Conservation (phyloP, 2,888 invertebrate genomes). For the Drosophila helvetica region DNA sequence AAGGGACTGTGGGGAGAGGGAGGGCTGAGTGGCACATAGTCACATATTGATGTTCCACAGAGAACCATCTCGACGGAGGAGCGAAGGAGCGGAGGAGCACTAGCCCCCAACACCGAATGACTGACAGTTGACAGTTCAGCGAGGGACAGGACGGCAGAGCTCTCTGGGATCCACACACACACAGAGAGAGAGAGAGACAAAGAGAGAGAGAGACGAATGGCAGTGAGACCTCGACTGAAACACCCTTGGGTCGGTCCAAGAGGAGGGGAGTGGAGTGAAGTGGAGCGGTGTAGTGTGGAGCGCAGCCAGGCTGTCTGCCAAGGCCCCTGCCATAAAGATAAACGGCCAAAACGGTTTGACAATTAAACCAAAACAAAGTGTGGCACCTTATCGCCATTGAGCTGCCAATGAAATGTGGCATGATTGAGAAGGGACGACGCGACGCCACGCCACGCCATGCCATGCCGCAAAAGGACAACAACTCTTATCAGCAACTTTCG, state of each 20-base stretch:
- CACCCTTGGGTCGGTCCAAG: constrained; percentile 7
- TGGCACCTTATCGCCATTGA: constrained; percentile 57
- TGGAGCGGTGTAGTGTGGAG: background rate
- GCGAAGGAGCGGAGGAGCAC: constrained; percentile 16
- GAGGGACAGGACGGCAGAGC: constrained; percentile 36
- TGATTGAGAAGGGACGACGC: constrained; percentile 20
- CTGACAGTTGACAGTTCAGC: constrained; percentile 77
- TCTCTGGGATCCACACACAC: background rate
- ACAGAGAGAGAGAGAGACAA: background rate
- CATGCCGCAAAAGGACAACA: background rate
- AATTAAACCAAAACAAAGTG: constrained; percentile 67
- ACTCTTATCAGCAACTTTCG: constrained; percentile 46
- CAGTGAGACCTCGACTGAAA: background rate
- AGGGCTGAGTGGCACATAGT: constrained; percentile 45
- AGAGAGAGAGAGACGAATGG: background rate
- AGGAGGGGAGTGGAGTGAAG: background rate
- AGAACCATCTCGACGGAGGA: background rate
- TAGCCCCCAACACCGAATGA: constrained; percentile 53
- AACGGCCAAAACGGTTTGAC: constrained; percentile 64
- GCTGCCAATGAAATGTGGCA: constrained; percentile 48
- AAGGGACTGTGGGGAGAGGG: background rate
- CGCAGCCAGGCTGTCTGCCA: constrained; percentile 72
- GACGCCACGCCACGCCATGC: background rate
- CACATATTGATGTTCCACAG: constrained; percentile 67
- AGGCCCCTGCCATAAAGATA: constrained; percentile 62